Evolutionary conservation across 2,888 invertebrate genomes (phyloP), one percentile per base, ranked within the genome.

Genomic region (Lycaena phlaeas): DNA sequence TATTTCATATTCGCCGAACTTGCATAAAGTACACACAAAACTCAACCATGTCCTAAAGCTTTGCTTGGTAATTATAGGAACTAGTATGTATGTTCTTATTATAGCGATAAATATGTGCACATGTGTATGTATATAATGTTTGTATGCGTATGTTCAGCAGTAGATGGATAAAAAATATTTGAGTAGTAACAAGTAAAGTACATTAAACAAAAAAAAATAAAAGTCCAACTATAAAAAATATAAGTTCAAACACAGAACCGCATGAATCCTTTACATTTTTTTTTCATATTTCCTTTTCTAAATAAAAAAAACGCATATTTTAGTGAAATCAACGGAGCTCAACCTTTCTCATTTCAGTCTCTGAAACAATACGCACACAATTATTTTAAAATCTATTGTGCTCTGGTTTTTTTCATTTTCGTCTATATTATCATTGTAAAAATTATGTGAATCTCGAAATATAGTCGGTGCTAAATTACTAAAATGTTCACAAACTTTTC

Each of bases 341-440:
- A 28, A 27, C 29, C 30, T 18, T 37, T 31, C 34, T 37, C 41
- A 25, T 37, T 41, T 17, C 26, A 26, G 15, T 31, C 27, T 37
- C 36, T 43, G 36, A 40, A 43, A 43, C 37, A 43, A 43, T 40
- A 37, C 43, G 40, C 36, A 43, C 40, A 43, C 40, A 43, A 43
- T 43, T 40, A 40, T 43, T 43, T 43, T 37, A 37, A 43, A 30
- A 37, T 43, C 43, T 40, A 39, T 43, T 43, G 43, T 34, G n/a
- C 22, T 11, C 11, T 18, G 22, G 12, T 10, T 22, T 43, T n/a
- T 40, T 40, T 39, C 29, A 29, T 28, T 43, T 39, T 36, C 29
- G 29, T 39, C 36, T 36, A 39, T 30, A 18, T 34, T 34, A 11
- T 34, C 9, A n/a, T n/a, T 3, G 9, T 15, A 10, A 30, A 15